Conservation (phyloP, 2,113 vertebrate genomes). For the Burhinus oedicnemus region DNA sequence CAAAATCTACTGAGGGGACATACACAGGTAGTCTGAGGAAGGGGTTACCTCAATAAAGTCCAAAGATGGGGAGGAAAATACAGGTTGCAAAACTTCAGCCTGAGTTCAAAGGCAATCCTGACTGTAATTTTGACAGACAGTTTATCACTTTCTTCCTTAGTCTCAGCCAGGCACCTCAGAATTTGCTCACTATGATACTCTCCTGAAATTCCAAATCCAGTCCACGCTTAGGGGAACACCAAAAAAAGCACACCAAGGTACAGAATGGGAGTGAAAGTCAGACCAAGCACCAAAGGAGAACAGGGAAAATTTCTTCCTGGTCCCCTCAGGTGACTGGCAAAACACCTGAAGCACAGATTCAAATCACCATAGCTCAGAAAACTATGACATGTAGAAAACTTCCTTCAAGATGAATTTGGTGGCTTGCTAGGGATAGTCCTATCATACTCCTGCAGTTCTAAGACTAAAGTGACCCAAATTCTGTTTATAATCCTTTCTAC, state of each 20-base stretch:
- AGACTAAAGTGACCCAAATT: background rate
- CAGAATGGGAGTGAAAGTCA: background rate
- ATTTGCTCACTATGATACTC: background rate
- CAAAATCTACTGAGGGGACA: background rate
- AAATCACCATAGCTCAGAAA: background rate
- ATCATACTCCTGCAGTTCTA: background rate
- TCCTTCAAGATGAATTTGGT: background rate
- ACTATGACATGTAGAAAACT: background rate
- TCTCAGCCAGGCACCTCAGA: background rate
- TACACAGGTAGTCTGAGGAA: background rate
- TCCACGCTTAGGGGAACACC: background rate
- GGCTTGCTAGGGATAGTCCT: background rate
- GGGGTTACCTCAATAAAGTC: background rate
- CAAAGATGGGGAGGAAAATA: background rate
- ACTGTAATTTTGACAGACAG: background rate
- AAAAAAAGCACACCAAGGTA: background rate
- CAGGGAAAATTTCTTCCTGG: background rate
- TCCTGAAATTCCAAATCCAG: background rate
- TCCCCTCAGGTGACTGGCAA: background rate
- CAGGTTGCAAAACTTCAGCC: background rate
- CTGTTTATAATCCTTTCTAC: background rate
- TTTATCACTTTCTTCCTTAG: background rate
- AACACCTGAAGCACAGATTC: background rate
- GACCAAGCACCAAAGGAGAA: background rate
- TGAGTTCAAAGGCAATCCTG: background rate